Conservation (phyloP, 2,113 vertebrate genomes). For the Macquaria ambigua region DNA sequence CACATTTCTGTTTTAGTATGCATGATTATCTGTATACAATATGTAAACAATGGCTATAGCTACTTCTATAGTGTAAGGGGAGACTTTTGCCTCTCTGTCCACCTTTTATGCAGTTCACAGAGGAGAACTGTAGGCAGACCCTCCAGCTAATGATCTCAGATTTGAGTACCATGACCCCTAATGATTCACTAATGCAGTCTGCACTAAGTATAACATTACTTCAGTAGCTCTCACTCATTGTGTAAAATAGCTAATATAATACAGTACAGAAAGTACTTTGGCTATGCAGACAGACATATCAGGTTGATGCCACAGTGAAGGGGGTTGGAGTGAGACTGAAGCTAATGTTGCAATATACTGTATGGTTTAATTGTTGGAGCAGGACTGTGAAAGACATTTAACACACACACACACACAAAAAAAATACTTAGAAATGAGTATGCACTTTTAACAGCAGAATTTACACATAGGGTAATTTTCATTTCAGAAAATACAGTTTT, state of each 20-base stretch:
- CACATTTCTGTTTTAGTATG: neutral
- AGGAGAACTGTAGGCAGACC: constrained; percentile 42
- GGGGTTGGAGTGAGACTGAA: neutral
- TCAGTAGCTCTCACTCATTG: constrained; percentile 44
- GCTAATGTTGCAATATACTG: neutral
- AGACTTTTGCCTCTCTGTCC: constrained; percentile 14
- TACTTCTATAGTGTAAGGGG: neutral
- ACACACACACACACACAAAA: neutral
- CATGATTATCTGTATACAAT: constrained; percentile 13
- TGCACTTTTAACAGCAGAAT: neutral
- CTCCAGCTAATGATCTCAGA: constrained; percentile 67
- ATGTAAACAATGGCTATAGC: neutral
- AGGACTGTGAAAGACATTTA: neutral
- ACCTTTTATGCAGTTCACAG: constrained; percentile 33
- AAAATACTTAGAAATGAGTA: neutral
- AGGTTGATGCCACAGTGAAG: constrained; percentile 27
- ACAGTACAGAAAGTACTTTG: constrained; percentile 46
- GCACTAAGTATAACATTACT: constrained; percentile 65
- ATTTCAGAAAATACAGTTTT: neutral
- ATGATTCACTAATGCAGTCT: constrained; percentile 70
- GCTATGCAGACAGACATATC: constrained; percentile 55
- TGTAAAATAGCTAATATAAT: constrained; percentile 63
- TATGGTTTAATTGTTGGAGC: neutral
- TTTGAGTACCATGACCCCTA: constrained; percentile 64
- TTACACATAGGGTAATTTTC: neutral